A percentile compares a stretch with the other conserved stretches of the same genome.
Conservation (phyloP, 92 coral and sea anemone species). For the Zoanthus gigantus region DNA sequence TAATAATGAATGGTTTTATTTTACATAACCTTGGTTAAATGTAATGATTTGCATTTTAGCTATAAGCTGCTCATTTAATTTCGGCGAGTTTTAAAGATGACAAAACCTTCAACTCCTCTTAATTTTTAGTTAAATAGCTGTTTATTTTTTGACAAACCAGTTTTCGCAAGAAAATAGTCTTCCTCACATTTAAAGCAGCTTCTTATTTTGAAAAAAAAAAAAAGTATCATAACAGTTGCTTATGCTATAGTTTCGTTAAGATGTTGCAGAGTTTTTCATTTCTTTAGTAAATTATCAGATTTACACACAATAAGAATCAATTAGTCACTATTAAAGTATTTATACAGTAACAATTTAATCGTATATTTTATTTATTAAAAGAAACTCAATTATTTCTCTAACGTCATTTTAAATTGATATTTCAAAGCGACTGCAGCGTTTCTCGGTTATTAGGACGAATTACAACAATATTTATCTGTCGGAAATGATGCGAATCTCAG, state of each 20-base stretch:
- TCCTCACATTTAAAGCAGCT: background rate
- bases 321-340: constrained; percentile 75
- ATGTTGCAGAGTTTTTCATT: constrained; percentile 58
- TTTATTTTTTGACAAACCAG: background rate
- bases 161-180: background rate
- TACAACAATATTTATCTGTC: constrained; percentile 42
- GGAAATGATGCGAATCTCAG: constrained; percentile 37
- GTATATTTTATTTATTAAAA: constrained; percentile 16
- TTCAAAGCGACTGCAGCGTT: constrained; percentile 24
- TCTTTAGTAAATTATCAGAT: constrained; percentile 74
- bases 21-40: constrained; percentile 17
- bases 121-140: background rate
- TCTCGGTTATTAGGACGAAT: constrained; percentile 41
- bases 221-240: background rate
- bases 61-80: constrained; percentile 34
- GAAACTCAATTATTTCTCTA: constrained; percentile 38
- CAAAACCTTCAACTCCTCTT: background rate
- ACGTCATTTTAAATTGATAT: constrained; percentile 33
- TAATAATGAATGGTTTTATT: constrained; percentile 17
- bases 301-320: constrained; percentile 73
- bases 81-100: background rate
- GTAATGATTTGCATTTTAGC: constrained; percentile 33
- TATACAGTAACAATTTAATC: constrained; percentile 76
- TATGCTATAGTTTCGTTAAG: constrained; percentile 31
- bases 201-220: background rate